Conservation (phyloP, 2,113 vertebrate genomes). For the Campylorhamphus procurvoides region DNA sequence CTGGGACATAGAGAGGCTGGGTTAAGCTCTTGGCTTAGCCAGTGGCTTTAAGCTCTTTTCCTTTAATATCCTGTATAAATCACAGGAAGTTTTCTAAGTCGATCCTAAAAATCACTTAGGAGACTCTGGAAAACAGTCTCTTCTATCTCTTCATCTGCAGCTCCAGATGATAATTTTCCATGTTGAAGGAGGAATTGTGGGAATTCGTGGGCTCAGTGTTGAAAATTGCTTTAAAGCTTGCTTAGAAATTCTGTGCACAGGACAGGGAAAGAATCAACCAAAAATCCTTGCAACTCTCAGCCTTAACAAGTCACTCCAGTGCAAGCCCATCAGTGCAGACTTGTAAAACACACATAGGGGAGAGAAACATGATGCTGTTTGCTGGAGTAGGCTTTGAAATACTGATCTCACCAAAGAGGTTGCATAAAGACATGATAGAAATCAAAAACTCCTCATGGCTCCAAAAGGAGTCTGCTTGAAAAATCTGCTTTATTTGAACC, state of each 20-base stretch:
- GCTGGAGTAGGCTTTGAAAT: neutral
- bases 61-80: neutral
- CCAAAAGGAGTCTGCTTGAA: neutral
- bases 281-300: neutral
- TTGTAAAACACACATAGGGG: neutral
- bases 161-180: neutral
- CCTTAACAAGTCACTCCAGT: neutral
- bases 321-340: neutral
- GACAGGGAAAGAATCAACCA: neutral
- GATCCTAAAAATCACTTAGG: neutral
- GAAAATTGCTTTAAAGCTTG: neutral
- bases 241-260: neutral
- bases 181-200: neutral
- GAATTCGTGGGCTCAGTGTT: neutral
- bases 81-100: neutral
- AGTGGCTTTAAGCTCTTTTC: neutral
- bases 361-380: neutral
- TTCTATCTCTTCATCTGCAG: neutral
- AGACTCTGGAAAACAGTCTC: neutral
- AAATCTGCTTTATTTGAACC: neutral
- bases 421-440: neutral
- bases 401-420: neutral
- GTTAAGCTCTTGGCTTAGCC: neutral
- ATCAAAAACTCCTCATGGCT: neutral
- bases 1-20: neutral